Percentiles rank a stretch among this genome's conserved stretches.
These are phyloP conservation scores for Gambusia holbrooki DNA, from an alignment of 2,113 vertebrate species.

Conservation along the genomic window DNA sequence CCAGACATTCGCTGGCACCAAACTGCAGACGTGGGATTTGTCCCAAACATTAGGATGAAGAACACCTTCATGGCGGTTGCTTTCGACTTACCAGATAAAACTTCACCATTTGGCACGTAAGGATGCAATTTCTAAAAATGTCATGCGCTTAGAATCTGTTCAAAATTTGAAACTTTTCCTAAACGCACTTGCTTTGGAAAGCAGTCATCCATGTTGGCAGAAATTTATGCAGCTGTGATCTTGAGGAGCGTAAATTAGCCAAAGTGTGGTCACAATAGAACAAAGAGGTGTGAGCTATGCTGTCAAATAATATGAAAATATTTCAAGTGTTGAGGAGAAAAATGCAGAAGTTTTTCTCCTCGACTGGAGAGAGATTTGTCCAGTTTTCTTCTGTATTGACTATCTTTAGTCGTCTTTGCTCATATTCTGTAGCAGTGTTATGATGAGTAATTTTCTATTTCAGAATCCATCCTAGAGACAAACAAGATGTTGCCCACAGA, in stretches of 20 bases:
- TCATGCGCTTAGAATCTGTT: not conserved
- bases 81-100: constrained; percentile 86
- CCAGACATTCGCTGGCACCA: constrained; percentile 93
- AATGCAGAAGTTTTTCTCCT: too few relatives aligned
- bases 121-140: not conserved
- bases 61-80: constrained; percentile 92
- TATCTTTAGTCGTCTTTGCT: not conserved
- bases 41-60: constrained; percentile 86
- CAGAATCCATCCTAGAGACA: constrained; percentile 90
- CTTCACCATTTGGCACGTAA: constrained; percentile 85
- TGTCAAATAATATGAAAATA: not conserved
- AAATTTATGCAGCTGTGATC: not conserved
- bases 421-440: not conserved
- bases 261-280: not conserved
- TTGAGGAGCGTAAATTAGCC: not conserved
- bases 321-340: too few relatives aligned
- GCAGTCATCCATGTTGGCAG: not conserved
- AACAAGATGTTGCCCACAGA: constrained; percentile 85
- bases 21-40: constrained; percentile 85
- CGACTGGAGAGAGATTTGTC: too few relatives aligned
- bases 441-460: constrained; percentile 1
- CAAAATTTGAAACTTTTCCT: not conserved
- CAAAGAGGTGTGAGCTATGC: too few relatives aligned
- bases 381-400: not conserved
- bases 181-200: not conserved